These are phyloP conservation scores for Drosophila melanosoma DNA, from an alignment of 2,888 invertebrate species.

Conservation along the genomic window DNA sequence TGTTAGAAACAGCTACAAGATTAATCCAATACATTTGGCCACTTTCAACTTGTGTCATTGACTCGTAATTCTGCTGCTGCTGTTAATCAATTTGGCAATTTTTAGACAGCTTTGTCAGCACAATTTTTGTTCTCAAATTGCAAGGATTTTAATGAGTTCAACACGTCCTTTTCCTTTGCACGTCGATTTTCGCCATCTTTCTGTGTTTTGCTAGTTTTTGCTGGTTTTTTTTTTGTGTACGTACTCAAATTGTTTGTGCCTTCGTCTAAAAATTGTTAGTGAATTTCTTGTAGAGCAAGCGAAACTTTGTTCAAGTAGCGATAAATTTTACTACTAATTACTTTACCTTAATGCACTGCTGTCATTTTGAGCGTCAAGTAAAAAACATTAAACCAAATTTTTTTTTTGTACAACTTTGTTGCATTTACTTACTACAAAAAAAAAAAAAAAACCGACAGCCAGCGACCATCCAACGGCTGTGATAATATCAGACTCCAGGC, in stretches of 20 bases:
- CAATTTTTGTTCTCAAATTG: conserved; percentile 25
- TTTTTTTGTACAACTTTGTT: conserved; percentile 13
- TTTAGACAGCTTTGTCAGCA: conserved; percentile 41
- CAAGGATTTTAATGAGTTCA: conserved; percentile 71
- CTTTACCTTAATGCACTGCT: conserved; percentile 39
- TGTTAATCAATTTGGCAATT: conserved; percentile 6
- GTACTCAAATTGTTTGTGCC: conserved; percentile 51
- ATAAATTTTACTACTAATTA: conserved; percentile 45
- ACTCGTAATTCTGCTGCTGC: neutral
- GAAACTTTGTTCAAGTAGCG: conserved; percentile 58
- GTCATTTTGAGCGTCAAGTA: conserved; percentile 20
- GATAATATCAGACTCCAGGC: conserved; percentile 85
- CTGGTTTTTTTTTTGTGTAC: conserved; percentile 12
- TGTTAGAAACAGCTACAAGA: neutral
- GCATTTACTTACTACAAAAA: neutral
- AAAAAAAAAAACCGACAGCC: conserved; percentile 64
- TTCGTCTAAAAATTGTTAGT: conserved; percentile 53
- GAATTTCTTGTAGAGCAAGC: conserved; percentile 57
- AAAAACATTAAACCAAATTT: conserved; percentile 12
- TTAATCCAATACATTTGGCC: neutral
- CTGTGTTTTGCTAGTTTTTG: conserved; percentile 3
- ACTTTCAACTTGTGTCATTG: neutral
- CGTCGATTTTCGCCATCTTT: conserved; percentile 17
- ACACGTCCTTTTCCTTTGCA: conserved; percentile 45
- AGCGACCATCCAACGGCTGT: conserved; percentile 84